Evolutionary conservation across 1,140 invertebrate genomes (phyloP).

Genomic region (Plutomurus gul): DNA sequence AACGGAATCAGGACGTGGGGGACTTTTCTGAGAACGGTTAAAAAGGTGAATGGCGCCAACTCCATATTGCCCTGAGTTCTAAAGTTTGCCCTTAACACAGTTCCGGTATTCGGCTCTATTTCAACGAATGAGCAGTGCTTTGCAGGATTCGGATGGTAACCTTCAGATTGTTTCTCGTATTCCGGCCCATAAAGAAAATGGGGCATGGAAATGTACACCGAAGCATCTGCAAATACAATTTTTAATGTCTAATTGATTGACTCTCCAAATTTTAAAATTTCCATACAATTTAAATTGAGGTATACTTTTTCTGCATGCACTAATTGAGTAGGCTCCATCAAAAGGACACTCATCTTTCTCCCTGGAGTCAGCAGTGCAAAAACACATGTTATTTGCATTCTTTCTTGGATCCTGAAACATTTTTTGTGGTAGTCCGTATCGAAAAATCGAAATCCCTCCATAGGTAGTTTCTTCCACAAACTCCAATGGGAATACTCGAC

Average conservation of each 20-base stretch:
- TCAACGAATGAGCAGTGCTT: neutral
- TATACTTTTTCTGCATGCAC: conserved; percentile 33
- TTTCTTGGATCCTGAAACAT: neutral
- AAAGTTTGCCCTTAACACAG: neutral
- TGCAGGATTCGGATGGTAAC: neutral
- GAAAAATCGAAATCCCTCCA: neutral
- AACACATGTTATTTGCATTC: conserved; percentile 35
- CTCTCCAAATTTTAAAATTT: no score
- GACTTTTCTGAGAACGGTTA: neutral
- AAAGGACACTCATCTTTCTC: conserved; percentile 28
- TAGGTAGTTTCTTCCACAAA: neutral
- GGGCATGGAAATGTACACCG: neutral
- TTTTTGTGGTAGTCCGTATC: neutral
- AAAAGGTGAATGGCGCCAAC: neutral
- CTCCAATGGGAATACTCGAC: conserved; percentile 16
- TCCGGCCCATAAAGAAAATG: neutral
- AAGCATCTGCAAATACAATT: neutral
- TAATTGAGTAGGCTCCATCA: conserved; percentile 16
- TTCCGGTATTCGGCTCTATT: conserved; percentile 4
- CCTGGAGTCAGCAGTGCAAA: neutral
- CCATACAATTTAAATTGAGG: no score
- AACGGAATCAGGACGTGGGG: neutral
- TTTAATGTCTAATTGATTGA: no score
- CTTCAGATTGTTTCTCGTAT: neutral
- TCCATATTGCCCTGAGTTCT: neutral